phyloP scores from a whole-genome alignment of 2,797 vertebrate genomes.

The Notolabrus celidotus region DNA sequence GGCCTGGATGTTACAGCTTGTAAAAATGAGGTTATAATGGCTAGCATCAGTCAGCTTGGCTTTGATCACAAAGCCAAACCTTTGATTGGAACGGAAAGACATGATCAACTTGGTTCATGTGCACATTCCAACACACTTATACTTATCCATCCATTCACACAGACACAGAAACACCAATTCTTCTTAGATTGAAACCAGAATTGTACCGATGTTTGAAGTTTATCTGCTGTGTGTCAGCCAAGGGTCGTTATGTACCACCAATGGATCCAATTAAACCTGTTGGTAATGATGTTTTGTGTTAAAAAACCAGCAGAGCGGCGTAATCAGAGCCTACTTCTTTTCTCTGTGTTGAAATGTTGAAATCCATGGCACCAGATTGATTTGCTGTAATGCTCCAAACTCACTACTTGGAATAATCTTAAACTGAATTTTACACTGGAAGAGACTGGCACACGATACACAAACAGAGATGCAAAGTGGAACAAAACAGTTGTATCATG shows the following conservation, averaged over 20 bases:
- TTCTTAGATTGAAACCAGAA: slow-evolving; percentile 63
- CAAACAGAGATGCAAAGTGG: slow-evolving; percentile 8
- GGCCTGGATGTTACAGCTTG: slow-evolving; percentile 2
- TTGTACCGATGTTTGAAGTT: slow-evolving; percentile 57
- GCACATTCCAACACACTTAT: slow-evolving; percentile 46
- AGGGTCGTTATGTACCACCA: slow-evolving; percentile 16
- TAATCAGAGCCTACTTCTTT: neutral
- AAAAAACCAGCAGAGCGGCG: slow-evolving; percentile 15
- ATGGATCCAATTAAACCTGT: slow-evolving; percentile 44
- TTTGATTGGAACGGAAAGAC: slow-evolving; percentile 34
- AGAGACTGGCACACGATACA: slow-evolving; percentile 10
- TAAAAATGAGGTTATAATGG: slow-evolving; percentile 38
- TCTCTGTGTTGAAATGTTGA: slow-evolving; percentile 10
- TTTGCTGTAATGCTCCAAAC: slow-evolving; percentile 33
- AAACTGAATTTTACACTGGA: slow-evolving; percentile 5
- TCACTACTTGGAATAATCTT: slow-evolving; percentile 11
- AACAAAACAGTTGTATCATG: slow-evolving; percentile 41
- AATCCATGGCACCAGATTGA: slow-evolving; percentile 25
- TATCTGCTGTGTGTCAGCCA: slow-evolving; percentile 30
- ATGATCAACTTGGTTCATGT: slow-evolving; percentile 32
- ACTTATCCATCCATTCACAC: slow-evolving; percentile 4
- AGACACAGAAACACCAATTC: slow-evolving; percentile 23
- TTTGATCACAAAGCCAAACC: slow-evolving; percentile 40
- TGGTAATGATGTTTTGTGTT: slow-evolving; percentile 49
- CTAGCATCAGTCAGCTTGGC: slow-evolving; percentile 2